phyloP scores from a whole-genome alignment of 2,113 vertebrate genomes.

The Choloepus hoffmanni region DNA sequence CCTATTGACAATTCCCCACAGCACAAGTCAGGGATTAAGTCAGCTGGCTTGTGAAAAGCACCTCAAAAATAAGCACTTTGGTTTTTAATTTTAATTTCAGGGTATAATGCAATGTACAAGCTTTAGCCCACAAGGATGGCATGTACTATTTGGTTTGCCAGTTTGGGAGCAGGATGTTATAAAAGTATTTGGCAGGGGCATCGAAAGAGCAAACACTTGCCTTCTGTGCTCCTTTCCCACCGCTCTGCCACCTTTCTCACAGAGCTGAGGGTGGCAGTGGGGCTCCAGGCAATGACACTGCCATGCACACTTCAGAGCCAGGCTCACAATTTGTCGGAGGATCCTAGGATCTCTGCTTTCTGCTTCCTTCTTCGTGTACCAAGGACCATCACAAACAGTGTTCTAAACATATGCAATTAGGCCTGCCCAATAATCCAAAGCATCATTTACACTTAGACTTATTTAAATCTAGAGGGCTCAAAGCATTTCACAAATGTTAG shows the following conservation, averaged over 20 bases:
- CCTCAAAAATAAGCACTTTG: conserved; percentile 26
- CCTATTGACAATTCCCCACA: background rate
- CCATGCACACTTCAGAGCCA: background rate
- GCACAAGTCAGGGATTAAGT: background rate
- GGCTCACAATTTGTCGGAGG: background rate
- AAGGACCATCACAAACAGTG: background rate
- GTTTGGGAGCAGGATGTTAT: background rate
- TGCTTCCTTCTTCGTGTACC: background rate
- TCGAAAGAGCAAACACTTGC: background rate
- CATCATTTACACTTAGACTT: background rate
- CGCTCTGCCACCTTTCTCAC: background rate
- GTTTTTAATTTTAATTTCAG: conserved; percentile 38
- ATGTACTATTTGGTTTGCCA: background rate
- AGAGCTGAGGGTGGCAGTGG: background rate
- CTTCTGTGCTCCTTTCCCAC: background rate
- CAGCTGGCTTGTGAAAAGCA: background rate
- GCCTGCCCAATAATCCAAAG: background rate
- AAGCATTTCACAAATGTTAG: conserved; percentile 28
- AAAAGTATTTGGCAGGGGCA: background rate
- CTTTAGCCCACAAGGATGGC: background rate
- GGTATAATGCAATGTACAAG: background rate
- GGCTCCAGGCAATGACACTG: background rate
- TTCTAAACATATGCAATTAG: background rate
- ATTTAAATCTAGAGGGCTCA: background rate
- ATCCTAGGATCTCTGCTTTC: background rate